Evolutionary conservation across 2,797 vertebrate species (phyloP).

Genomic region (Philypnodon macrostomus): DNA sequence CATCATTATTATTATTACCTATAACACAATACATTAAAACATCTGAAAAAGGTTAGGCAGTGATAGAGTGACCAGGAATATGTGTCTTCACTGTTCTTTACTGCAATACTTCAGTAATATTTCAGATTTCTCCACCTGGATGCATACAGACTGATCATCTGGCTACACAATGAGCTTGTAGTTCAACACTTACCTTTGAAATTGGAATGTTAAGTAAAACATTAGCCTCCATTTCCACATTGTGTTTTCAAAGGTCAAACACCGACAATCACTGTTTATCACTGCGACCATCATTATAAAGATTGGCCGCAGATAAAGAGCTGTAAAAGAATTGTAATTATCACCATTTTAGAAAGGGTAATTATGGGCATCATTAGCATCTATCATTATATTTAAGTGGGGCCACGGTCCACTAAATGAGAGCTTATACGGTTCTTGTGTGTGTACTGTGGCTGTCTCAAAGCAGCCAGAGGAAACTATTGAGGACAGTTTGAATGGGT

Average conservation of each 20-base stretch:
- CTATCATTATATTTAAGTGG: slow-evolving; percentile 69
- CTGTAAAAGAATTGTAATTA: slow-evolving; percentile 69
- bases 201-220: slow-evolving; percentile 1
- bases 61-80: no score
- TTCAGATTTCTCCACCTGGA: no score
- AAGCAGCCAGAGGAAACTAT: slow-evolving; percentile 24
- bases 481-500: slow-evolving; percentile 36
- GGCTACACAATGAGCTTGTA: no score
- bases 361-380: slow-evolving; percentile 72
- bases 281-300: slow-evolving; percentile 47
- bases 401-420: slow-evolving; percentile 65
- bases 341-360: slow-evolving; percentile 66
- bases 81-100: no score
- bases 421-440: slow-evolving; percentile 45
- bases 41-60: no score
- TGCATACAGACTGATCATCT: no score
- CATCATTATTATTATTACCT: no score
- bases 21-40: no score
- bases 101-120: no score
- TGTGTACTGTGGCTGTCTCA: slow-evolving; percentile 43
- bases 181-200: background rate
- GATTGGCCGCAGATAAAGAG: slow-evolving; percentile 55
- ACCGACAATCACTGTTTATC: slow-evolving; percentile 55
- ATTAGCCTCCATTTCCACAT: slow-evolving; percentile 6
- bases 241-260: slow-evolving; percentile 57